phyloP scores from a whole-genome alignment of 2,113 vertebrate genomes.

The Psilopogon haemacephalus region DNA sequence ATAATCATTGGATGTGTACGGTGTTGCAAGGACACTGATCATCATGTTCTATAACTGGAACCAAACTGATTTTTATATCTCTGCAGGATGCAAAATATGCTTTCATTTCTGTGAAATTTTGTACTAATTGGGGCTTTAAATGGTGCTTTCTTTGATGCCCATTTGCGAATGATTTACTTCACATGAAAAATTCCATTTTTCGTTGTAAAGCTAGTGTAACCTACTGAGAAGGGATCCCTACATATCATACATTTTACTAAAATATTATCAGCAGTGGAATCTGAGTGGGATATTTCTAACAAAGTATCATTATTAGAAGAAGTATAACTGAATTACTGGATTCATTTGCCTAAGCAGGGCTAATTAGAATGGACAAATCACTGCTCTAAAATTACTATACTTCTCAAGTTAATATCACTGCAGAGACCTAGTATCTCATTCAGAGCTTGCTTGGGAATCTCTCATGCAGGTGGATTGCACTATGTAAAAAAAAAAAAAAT shows the following conservation, averaged over 20 bases:
- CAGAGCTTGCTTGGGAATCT: not conserved
- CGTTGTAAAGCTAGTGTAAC: not conserved
- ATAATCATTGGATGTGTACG: not conserved
- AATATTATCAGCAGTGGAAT: slow-evolving; percentile 3
- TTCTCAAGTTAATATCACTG: slow-evolving; percentile 21
- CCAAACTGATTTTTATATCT: slow-evolving; percentile 17
- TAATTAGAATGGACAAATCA: slow-evolving; percentile 50
- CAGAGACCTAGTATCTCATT: not conserved
- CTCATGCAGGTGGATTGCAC: not conserved
- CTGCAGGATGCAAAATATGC: slow-evolving; percentile 38
- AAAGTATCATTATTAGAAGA: slow-evolving; percentile 28
- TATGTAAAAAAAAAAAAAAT: not conserved
- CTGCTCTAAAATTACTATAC: not conserved
- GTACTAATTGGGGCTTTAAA: slow-evolving; percentile 20
- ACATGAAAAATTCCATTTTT: not conserved
- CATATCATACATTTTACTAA: not conserved
- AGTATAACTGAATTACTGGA: slow-evolving; percentile 20
- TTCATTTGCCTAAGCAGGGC: slow-evolving; percentile 9
- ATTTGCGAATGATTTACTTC: not conserved
- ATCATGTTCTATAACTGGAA: not conserved
- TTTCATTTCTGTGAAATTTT: slow-evolving; percentile 24
- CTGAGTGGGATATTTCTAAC: slow-evolving; percentile 36
- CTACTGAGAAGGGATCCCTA: not conserved
- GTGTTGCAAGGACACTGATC: not conserved
- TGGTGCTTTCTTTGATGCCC: not conserved